phyloP scores from a whole-genome alignment of 2,797 vertebrate species.

The Stomatorhinus walkeri region DNA sequence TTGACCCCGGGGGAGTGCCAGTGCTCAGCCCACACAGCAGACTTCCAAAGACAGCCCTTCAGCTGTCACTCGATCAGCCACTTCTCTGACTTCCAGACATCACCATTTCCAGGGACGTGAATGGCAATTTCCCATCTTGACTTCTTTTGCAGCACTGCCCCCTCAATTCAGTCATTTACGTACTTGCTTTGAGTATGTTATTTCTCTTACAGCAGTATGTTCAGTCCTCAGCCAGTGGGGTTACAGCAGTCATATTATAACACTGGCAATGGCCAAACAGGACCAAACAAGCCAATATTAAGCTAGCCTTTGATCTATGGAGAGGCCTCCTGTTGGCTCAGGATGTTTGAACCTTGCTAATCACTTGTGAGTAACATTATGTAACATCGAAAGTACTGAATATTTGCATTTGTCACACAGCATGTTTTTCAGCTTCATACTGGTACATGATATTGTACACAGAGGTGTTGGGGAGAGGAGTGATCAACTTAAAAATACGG shows the following conservation, averaged over 20 bases:
- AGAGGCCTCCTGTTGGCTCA: not conserved
- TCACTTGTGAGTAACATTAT: not conserved
- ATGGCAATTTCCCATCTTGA: not conserved
- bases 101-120: not conserved
- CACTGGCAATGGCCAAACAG: not conserved
- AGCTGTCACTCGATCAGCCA: not conserved
- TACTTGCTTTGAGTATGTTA: not conserved
- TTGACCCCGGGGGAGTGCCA: not conserved
- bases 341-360: not conserved
- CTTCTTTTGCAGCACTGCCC: not conserved
- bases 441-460: not conserved
- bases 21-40: not conserved
- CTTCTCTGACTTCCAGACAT: not conserved
- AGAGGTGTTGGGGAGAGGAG: not conserved
- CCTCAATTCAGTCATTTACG: not conserved
- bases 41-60: not conserved
- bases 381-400: not conserved
- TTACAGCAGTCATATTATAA: not conserved
- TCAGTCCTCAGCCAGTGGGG: not conserved
- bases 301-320: not conserved
- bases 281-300: not conserved
- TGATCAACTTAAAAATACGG: constrained; percentile 11
- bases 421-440: not conserved
- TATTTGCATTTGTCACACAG: not conserved
- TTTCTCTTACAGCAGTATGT: not conserved